A percentile compares a stretch with the other conserved stretches of the same genome.
Evolutionary conservation across 2,113 vertebrate genomes (phyloP).

Genomic region (Lethenteron reissneri): DNA sequence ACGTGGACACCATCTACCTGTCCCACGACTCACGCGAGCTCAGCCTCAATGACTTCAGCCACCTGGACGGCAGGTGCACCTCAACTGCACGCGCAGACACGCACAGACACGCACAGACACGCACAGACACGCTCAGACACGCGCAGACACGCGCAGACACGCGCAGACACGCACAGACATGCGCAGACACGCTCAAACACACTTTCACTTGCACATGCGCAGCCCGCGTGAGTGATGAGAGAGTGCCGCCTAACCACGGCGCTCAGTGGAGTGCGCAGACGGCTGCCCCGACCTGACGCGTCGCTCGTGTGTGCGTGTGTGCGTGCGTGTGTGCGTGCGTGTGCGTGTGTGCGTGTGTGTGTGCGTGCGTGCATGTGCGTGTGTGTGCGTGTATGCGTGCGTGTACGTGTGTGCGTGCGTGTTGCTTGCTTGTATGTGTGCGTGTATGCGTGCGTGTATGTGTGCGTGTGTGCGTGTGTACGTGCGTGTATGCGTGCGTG

Average conservation of each 20-base stretch:
- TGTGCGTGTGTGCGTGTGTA: background rate
- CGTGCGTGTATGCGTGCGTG: background rate
- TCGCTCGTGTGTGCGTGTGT: background rate
- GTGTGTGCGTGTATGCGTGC: background rate
- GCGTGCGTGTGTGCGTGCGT: background rate
- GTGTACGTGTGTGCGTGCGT: too few species aligned
- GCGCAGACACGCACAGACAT: background rate
- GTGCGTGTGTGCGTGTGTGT: background rate
- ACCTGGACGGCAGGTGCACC: background rate
- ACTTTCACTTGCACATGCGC: background rate
- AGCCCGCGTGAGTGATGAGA: background rate
- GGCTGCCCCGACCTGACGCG: background rate
- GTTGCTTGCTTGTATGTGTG: background rate
- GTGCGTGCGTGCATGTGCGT: too few species aligned
- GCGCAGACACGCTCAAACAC: background rate
- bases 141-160: background rate
- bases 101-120: background rate
- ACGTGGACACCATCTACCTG: conserved; percentile 4
- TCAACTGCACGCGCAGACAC: background rate
- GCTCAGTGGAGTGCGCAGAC: background rate
- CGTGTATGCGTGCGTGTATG: background rate
- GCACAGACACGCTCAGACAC: background rate
- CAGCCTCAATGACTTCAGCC: conserved; percentile 2
- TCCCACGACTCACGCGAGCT: background rate
- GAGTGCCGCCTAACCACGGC: background rate